phyloP scores from a whole-genome alignment of 2,797 vertebrate genomes.

The Botia almorhae region DNA sequence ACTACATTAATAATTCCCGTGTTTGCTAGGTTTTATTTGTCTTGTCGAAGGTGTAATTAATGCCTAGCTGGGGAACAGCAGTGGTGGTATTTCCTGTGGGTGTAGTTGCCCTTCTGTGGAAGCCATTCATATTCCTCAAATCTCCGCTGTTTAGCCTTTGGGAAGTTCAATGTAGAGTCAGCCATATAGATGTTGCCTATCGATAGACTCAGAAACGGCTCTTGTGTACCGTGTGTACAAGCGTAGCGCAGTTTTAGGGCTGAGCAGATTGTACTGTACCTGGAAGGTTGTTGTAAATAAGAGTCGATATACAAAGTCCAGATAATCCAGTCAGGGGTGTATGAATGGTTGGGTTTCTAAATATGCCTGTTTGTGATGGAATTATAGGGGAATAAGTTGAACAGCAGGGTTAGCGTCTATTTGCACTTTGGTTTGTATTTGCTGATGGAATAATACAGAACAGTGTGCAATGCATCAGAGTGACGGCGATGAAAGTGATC shows the following conservation, averaged over 20 bases:
- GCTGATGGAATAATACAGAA: slow-evolving; percentile 54
- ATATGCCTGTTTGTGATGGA: neutral
- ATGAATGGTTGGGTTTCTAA: slow-evolving; percentile 19
- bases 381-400: slow-evolving; percentile 17
- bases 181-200: slow-evolving; percentile 15
- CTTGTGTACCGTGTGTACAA: neutral
- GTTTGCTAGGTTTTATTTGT: no score
- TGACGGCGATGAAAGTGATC: slow-evolving; percentile 54
- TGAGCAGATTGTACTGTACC: slow-evolving; percentile 13
- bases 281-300: neutral
- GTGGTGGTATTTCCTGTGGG: slow-evolving; percentile 38
- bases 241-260: neutral
- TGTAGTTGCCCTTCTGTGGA: slow-evolving; percentile 47
- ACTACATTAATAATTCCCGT: slow-evolving; percentile 38
- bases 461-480: slow-evolving; percentile 49
- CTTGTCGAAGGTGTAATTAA: slow-evolving; percentile 38
- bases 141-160: slow-evolving; percentile 32
- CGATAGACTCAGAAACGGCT: neutral
- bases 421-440: slow-evolving; percentile 38
- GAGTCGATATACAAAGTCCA: slow-evolving; percentile 10
- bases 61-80: slow-evolving; percentile 16
- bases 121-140: slow-evolving; percentile 19
- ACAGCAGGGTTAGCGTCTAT: slow-evolving; percentile 25
- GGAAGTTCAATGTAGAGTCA: slow-evolving; percentile 6
- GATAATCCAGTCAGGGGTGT: slow-evolving; percentile 5